Evolutionary conservation across 92 coral and sea anemone genomes (phyloP), one percentile per base, ranked within the genome.

Genomic region (Montipora capitata): DNA sequence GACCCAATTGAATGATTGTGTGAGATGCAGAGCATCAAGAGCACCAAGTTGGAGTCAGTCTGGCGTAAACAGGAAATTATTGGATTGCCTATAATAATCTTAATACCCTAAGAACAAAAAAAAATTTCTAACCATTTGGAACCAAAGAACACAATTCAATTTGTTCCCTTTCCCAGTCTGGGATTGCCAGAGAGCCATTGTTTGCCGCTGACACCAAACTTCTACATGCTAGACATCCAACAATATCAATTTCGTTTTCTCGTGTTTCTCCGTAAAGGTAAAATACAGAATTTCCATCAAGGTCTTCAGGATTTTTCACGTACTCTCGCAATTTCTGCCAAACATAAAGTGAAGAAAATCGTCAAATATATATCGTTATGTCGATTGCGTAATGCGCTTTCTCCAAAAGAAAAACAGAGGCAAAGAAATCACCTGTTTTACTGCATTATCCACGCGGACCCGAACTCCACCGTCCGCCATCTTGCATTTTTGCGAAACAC

Each of bases 151-250:
- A 80, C 67, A 93, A 69, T 57, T 93, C 96, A 59, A 27, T 7
- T 15, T 40, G 52, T n/a, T 93, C 96, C 41, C 41, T 85, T 35
- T 18, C 44, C 96, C 94, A 93, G 85, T 85, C 48, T 64, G 86
- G 87, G 20, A 76, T 67, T 72, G 58, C 72, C 63, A 78, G 68
- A 74, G 52, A 67, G 17, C 82, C 78, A 45, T 51, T 44, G 73
- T 74, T 56, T 45, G 76, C 38, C 4, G 66, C 68, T 41, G 67
- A 61, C 76, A 75, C 20, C 54, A 58, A 86, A 65, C 68, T 58
- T 93, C 85, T 93, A 39, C 92, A 95, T 51, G 91, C 92, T 17
- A 76, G 75, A 79, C 98, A 95, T 77, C 95, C 89, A 44, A 88
- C 78, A 38, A 95, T 51, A 68, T 72, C 85, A 68, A 72, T 71